Conservation (phyloP, 2,113 vertebrate species). For the Melanotaenia duboulayi region DNA sequence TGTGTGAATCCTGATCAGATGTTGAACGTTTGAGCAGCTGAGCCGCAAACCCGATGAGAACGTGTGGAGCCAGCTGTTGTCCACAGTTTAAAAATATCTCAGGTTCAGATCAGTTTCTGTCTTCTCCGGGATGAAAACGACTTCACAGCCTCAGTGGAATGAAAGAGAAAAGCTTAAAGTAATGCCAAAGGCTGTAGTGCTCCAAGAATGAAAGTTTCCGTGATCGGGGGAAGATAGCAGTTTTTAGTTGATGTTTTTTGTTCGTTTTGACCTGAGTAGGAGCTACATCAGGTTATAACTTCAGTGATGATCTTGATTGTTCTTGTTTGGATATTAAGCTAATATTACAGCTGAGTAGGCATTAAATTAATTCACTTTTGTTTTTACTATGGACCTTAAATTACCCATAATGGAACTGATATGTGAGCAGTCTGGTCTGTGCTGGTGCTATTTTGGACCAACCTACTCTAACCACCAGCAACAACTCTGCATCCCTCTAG, state of each 20-base stretch:
- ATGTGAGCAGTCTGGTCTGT: not conserved
- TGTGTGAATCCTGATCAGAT: conserved; percentile 48
- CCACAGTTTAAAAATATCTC: conserved; percentile 55
- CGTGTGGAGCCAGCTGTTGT: conserved; percentile 24
- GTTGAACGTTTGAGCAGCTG: conserved; percentile 53
- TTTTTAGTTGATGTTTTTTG: not conserved
- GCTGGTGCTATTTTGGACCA: not conserved
- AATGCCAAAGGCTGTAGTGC: not conserved
- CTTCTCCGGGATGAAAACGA: conserved; percentile 21
- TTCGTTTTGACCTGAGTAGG: no score
- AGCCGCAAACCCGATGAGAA: conserved; percentile 27
- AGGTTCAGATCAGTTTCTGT: conserved; percentile 27
- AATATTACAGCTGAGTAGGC: no score
- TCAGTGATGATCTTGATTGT: no score
- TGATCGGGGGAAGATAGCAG: no score
- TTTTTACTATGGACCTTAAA: no score
- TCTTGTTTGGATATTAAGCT: no score
- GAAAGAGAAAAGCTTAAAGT: not conserved
- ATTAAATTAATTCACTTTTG: not conserved
- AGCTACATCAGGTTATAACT: no score
- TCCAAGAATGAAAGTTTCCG: not conserved
- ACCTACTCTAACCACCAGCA: not conserved
- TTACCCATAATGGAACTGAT: no score
- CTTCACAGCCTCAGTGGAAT: fast-evolving
- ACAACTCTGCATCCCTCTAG: no score